These are phyloP conservation scores for Calephelis nemesis DNA, from an alignment of 1,140 invertebrate genomes.

Conservation along the genomic window DNA sequence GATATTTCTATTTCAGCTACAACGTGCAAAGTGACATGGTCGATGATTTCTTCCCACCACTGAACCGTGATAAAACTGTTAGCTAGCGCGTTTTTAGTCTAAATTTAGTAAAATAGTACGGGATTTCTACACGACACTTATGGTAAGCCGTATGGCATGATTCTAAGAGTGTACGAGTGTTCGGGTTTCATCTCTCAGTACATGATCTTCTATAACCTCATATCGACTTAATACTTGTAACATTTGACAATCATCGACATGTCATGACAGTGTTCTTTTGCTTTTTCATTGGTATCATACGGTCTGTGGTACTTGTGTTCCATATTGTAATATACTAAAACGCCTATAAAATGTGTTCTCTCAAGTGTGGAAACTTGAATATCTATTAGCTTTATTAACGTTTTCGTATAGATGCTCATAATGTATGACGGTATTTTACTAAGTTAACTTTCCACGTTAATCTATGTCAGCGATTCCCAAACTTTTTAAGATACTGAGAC, in stretches of 20 bases:
- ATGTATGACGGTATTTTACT: too few species aligned
- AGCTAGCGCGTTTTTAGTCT: conserved; percentile 46
- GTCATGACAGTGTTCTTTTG: conserved; percentile 50
- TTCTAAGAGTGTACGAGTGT: conserved; percentile 41
- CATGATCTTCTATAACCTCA: conserved; percentile 35
- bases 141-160: conserved; percentile 73
- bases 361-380: too few species aligned
- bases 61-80: conserved; percentile 68
- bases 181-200: conserved; percentile 42
- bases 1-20: conserved; percentile 87
- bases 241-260: conserved; percentile 62
- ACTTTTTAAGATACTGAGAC: too few species aligned
- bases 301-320: too few species aligned
- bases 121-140: conserved; percentile 28
- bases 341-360: too few species aligned
- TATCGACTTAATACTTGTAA: conserved; percentile 35
- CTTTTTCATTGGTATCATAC: conserved; percentile 17
- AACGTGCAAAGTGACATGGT: conserved; percentile 93
- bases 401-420: too few species aligned
- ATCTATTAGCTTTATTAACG: too few species aligned
- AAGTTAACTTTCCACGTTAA: too few species aligned
- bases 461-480: too few species aligned
- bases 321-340: too few species aligned
- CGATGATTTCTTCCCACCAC: conserved; percentile 93
- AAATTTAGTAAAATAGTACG: background rate